Evolutionary conservation across 1,140 invertebrate genomes (phyloP).

Genomic region (Papilio aristodemus): DNA sequence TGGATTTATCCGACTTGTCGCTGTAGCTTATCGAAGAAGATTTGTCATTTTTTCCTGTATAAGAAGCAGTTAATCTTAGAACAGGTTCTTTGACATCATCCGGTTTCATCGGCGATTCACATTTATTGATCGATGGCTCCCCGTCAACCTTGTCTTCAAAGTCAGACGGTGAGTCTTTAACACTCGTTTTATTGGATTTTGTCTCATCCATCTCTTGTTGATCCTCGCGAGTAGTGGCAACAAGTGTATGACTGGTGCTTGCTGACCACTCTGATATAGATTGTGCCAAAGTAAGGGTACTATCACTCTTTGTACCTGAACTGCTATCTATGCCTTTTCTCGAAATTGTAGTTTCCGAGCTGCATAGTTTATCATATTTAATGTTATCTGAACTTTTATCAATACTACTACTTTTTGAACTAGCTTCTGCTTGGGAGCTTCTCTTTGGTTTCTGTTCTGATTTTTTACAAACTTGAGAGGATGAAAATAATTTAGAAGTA

Average conservation of each 20-base stretch:
- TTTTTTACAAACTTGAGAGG: constrained; percentile 72
- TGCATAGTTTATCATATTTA: constrained; percentile 82
- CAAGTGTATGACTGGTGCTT: constrained; percentile 82
- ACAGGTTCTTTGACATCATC: constrained; percentile 56
- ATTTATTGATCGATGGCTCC: constrained; percentile 41
- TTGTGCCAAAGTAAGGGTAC: constrained; percentile 82
- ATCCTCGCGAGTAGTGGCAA: constrained; percentile 78
- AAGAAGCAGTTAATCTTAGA: constrained; percentile 61
- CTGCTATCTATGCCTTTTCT: constrained; percentile 77
- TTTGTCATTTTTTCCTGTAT: constrained; percentile 64
- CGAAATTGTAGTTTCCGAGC: constrained; percentile 81
- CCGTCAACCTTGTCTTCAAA: constrained; percentile 43
- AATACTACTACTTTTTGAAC: constrained; percentile 76
- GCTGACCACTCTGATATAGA: constrained; percentile 84
- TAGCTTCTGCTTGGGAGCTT: constrained; percentile 66
- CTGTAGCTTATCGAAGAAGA: constrained; percentile 76
- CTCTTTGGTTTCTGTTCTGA: constrained; percentile 68
- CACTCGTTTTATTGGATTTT: constrained; percentile 57
- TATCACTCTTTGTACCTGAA: constrained; percentile 83
- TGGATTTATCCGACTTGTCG: constrained; percentile 80
- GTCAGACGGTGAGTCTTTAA: constrained; percentile 46
- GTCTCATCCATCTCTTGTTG: constrained; percentile 55
- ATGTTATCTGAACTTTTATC: constrained; percentile 78
- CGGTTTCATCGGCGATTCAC: constrained; percentile 32
- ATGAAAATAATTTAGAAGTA: constrained; percentile 67